Evolutionary conservation across 2,113 vertebrate genomes (phyloP).

Genomic region (Sceloporus tristichus): DNA sequence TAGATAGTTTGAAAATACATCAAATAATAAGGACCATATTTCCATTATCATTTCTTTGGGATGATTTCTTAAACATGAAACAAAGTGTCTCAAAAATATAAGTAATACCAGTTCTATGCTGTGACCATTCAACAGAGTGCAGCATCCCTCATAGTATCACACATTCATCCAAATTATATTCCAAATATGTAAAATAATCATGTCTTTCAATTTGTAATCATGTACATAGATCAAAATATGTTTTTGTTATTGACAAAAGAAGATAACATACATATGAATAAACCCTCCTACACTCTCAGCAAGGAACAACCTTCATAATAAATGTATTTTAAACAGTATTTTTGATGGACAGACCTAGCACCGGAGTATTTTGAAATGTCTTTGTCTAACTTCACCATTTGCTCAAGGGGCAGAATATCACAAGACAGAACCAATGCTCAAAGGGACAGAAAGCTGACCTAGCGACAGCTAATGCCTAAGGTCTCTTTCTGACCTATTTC

Average conservation of each 20-base stretch:
- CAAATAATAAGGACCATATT: constrained; percentile 3
- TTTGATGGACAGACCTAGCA: constrained; percentile 31
- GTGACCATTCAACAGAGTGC: background rate
- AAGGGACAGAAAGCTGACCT: constrained; percentile 64
- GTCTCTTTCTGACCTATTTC: constrained; percentile 86
- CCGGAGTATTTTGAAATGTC: constrained; percentile 55
- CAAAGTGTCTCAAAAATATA: background rate
- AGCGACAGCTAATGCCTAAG: constrained; percentile 51
- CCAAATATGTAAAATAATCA: constrained; percentile 4
- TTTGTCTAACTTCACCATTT: constrained; percentile 52
- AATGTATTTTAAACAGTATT: constrained; percentile 48
- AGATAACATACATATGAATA: background rate
- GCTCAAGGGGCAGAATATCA: constrained; percentile 49
- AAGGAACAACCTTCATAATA: constrained; percentile 35
- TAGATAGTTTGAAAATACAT: background rate
- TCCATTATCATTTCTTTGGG: background rate
- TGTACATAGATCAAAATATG: constrained; percentile 9
- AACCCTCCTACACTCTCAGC: constrained; percentile 10
- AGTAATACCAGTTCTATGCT: background rate
- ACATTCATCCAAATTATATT: constrained; percentile 4
- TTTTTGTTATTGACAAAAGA: background rate
- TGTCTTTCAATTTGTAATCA: background rate
- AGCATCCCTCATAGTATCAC: background rate
- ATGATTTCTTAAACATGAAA: constrained; percentile 16
- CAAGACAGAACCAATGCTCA: constrained; percentile 43